A percentile compares a stretch with the other conserved stretches of the same genome.
phyloP scores from a whole-genome alignment of 2,888 invertebrate genomes.

The Ctenicera cuprea region DNA sequence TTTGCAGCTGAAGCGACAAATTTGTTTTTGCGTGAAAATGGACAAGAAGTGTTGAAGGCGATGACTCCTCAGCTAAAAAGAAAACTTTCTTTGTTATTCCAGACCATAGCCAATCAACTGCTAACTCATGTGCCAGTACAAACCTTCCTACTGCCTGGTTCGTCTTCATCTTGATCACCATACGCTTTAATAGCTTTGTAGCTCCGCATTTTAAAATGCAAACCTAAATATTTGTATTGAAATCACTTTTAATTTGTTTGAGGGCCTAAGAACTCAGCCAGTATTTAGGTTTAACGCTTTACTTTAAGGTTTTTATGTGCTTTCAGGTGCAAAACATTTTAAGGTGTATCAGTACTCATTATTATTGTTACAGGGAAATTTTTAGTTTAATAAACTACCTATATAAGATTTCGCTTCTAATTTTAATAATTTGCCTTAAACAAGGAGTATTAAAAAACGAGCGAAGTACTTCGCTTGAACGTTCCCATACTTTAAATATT shows the following conservation, averaged over 20 bases:
- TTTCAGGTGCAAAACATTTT: constrained; percentile 2
- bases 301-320: constrained; percentile 18
- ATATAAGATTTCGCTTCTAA: too few relatives aligned
- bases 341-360: background rate
- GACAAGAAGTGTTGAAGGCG: constrained; percentile 80
- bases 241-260: background rate
- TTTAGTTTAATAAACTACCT: too few relatives aligned
- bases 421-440: too few relatives aligned
- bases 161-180: constrained; percentile 39
- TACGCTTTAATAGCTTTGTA: constrained; percentile 23
- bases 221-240: constrained; percentile 22
- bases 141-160: constrained; percentile 74
- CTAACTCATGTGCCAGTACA: constrained; percentile 79
- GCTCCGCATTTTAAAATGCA: constrained; percentile 15
- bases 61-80: constrained; percentile 82
- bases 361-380: too few relatives aligned
- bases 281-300: constrained; percentile 20
- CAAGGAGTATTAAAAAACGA: too few relatives aligned
- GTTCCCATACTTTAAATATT: too few relatives aligned
- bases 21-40: constrained; percentile 81
- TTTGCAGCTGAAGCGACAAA: constrained; percentile 82
- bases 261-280: background rate
- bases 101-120: constrained; percentile 80
- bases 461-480: too few relatives aligned
- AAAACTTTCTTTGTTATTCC: constrained; percentile 79